Base-by-base conservation (phyloP, 2,797 vertebrate species). In the Neosilurus hyrtlii region DNA sequence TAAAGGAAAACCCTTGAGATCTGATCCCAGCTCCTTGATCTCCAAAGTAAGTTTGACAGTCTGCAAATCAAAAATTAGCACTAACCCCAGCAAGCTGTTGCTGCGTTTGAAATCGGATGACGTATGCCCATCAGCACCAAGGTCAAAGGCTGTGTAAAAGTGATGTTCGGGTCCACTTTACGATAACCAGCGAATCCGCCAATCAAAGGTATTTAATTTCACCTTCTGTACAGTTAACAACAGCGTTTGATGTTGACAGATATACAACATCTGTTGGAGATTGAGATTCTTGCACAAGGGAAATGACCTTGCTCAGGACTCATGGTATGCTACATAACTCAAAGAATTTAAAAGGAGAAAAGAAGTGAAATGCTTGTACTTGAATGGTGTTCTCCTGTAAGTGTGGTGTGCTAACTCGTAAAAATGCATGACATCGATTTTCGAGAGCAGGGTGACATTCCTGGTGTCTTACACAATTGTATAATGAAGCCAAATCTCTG, bases 31-130 rank as follows among this genome's bases (percentile, higher is more conserved):
- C 85, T 68, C 84, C 74, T 82, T 83, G 77, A 81, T 88, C 87
- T 88, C 86, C 77, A 92, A 94, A 92, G 90, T 90, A 92, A 90
- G 89, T 91, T 92, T 92, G 92, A 92, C 91, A 93, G 92, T 93
- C 92, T 91, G 91, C 91, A 93, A 93, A 92, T 93, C 91, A 92
- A 86, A 92, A 93, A 94, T 94, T 94, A 94, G 92, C 87, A 87
- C 73, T 87, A 92, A 93, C 90, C 93, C 91, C 88, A 80, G 86
- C 84, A 90, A 91, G 88, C 87, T 91, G 87, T 90, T 92, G 90
- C 86, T 82, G 83, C 82, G 84, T 88, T 86, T 86, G 86, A 89
- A 90, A 90, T 88, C 67, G 71, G 82, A 92, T 92, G 89, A 92
- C 86, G 87, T 88, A 89, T 86, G 86, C 83, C 81, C 85, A 73